These are phyloP conservation scores for Rotaria macrura DNA, from an alignment of 2,888 invertebrate species.

Conservation along the genomic window DNA sequence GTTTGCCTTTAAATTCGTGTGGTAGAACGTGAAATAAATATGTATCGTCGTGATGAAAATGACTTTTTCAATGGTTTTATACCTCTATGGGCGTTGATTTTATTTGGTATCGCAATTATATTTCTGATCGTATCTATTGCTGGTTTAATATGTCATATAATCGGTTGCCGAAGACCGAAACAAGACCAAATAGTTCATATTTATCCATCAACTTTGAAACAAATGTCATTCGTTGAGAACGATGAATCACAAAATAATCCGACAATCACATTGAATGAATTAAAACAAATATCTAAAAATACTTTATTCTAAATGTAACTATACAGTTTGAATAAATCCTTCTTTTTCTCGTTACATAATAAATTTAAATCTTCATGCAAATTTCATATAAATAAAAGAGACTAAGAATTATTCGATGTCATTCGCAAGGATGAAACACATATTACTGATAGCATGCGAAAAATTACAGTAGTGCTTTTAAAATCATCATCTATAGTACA, in stretches of 20 bases:
- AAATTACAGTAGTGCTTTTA: no score
- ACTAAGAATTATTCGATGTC: no score
- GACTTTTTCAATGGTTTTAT: neutral
- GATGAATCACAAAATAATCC: neutral
- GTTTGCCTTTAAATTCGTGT: neutral
- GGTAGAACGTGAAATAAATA: neutral
- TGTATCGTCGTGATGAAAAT: neutral
- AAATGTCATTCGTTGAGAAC: neutral
- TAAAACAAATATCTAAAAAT: neutral
- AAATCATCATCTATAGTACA: no score
- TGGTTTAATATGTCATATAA: neutral
- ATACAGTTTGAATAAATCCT: no score
- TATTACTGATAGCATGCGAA: no score
- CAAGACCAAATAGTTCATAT: neutral
- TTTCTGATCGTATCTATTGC: neutral
- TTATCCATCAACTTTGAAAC: neutral
- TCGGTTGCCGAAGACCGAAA: neutral
- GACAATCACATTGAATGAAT: neutral
- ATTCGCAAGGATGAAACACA: no score
- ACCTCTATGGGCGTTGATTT: neutral
- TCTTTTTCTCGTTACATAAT: no score
- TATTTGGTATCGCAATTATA: neutral
- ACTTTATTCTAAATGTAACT: neutral
- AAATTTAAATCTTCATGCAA: no score
- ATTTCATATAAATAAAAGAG: neutral